Evolutionary conservation across 2,888 invertebrate species (phyloP).

Genomic region (Alviniconcha strummeri): DNA sequence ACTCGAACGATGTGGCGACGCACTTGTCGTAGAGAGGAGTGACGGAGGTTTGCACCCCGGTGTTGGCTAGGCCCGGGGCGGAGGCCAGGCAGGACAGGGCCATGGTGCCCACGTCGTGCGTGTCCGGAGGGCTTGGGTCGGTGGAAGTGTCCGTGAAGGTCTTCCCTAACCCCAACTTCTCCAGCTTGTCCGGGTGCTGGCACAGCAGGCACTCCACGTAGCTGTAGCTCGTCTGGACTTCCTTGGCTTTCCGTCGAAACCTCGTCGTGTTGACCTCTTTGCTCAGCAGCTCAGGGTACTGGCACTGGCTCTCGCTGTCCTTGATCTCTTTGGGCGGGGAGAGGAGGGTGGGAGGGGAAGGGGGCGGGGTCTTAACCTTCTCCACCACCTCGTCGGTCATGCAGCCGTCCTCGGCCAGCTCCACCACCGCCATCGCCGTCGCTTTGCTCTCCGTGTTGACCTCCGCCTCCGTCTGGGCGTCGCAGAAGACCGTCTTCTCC

Average conservation of each 20-base stretch:
- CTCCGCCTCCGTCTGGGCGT: constrained; percentile 61
- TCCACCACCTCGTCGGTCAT: constrained; percentile 43
- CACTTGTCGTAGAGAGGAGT: constrained; percentile 53
- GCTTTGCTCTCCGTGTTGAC: constrained; percentile 50
- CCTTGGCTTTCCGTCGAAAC: constrained; percentile 19
- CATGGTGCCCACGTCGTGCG: constrained; percentile 57
- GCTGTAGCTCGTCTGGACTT: constrained; percentile 36
- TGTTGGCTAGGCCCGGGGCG: constrained; percentile 34
- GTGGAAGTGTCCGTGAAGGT: constrained; percentile 43
- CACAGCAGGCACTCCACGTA: constrained; percentile 38
- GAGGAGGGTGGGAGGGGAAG: not conserved
- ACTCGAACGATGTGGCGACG: constrained; percentile 55
- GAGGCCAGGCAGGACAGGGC: constrained; percentile 51
- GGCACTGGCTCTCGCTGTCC: constrained; percentile 30
- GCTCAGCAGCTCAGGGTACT: constrained; percentile 6
- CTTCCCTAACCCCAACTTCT: constrained; percentile 22
- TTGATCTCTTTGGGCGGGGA: not conserved
- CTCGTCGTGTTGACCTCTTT: constrained; percentile 32
- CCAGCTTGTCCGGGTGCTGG: constrained; percentile 24
- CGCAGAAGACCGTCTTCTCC: constrained; percentile 50
- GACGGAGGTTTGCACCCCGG: constrained; percentile 55
- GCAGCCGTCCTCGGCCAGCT: constrained; percentile 44
- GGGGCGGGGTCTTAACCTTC: not conserved
- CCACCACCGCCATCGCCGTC: constrained; percentile 53
- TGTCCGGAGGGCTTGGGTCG: constrained; percentile 38